Base-by-base conservation (phyloP, 1,140 invertebrate species). In the Nixonia krombeini region DNA sequence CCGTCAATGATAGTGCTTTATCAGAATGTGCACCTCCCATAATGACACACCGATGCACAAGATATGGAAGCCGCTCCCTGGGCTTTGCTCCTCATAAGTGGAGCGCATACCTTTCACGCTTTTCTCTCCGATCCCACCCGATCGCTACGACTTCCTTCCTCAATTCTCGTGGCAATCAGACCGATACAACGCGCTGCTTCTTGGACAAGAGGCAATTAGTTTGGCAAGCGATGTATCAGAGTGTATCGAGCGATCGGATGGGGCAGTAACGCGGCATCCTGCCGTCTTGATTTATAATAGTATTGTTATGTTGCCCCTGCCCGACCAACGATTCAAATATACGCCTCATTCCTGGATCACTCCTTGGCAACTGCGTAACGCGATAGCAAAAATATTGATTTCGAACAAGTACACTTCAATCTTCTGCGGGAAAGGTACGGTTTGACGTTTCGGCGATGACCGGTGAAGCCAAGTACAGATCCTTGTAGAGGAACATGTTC, bases 141-240 rank as follows among this genome's bases (percentile, higher is more conserved):
- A 46, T 29, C 16, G 23, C 8, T 46, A 63, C 72, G 55, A 74
- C 70, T 75, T 72, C 72, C 73, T 77, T 72, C 63, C 74, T 73
- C 72, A 58, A 59, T 74, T 67, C 41, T 33, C 69, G 67, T 61
- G 38, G 56, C 69, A 75, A 74, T 76, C 64, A 57, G 56, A 63
- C 49, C 53, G 70, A 66, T 53, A 67, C 63, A 53, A 71, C 51
- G 71, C 49, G 41, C 10, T 28, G 53, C 35, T 26, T 12, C 16
- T 46, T 47, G 47, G 65, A 68, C 71, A 74, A 72, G 57, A 64
- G 74, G 65, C 72, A 81, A 80, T 81, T 80, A 81, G 72, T 73
- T 76, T 63, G 65, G 70, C 63, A 66, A 66, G 16, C 45, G 50
- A 58, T 41, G 78, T 77, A 79, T 79, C 76, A 52, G 51, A 73